Evolutionary conservation across 2,888 invertebrate species (phyloP), one percentile per base, ranked within the genome.

Genomic region (Cephus rjabovi): DNA sequence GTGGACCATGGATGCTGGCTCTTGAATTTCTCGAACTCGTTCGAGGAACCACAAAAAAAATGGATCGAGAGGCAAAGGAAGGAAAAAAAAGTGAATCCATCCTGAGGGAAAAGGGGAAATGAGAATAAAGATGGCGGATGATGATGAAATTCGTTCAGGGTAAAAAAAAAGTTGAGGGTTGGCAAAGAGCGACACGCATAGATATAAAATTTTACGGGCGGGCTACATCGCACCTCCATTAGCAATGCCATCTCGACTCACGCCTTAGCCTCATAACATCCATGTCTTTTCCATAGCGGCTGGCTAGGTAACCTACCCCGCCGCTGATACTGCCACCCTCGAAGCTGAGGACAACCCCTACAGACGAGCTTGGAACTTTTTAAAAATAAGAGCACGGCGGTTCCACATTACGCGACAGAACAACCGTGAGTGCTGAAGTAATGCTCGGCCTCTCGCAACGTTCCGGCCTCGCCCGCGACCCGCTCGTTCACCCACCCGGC

Each of bases 171-270:
- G 56, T 56, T 23, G 75, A 34, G 75, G 71, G 80, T 31, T 75
- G 73, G 77, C 77, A 73, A 75, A 80, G 76, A 80, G 70, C 75
- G 78, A 75, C 37, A 75, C 71, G 77, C 69, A 76, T 77, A 73
- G 79, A 76, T 82, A 84, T 89, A 89, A 89, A 89, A 89, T 86
- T 88, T 89, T 89, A 89, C 84, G 88, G 83, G 80, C 83, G 81
- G 81, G 80, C 86, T 85, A 88, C 89, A 88, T 82, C 85, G 84
- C 84, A 89, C 85, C 87, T 89, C 89, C 89, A 89, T 89, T 89
- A 89, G 88, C 84, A 83, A 83, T 83, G 81, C 83, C 84, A 80
- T 80, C 83, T 83, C 80, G 83, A 75, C 81, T 81, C 83, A 74
- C 74, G 56, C 77, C 79, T 80, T 75, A 75, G 76, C 74, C 76